These are phyloP conservation scores for Oncopeltus fasciatus DNA, from an alignment of 1,140 invertebrate genomes.

Conservation along the genomic window DNA sequence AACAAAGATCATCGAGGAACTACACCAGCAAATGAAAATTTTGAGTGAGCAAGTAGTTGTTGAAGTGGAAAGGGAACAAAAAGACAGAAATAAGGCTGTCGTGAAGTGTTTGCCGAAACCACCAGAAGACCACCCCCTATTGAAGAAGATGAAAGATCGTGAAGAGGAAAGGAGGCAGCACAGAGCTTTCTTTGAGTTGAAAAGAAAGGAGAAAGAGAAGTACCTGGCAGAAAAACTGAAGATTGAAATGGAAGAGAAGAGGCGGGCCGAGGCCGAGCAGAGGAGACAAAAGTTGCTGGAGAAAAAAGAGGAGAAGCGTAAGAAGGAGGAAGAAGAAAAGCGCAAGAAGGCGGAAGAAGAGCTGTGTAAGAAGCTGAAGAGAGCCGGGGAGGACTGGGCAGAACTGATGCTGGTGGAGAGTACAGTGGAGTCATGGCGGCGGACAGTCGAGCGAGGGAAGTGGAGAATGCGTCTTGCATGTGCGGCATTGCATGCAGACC, in stretches of 20 bases:
- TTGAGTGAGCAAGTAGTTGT: neutral
- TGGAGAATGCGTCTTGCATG: too few species aligned
- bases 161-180: neutral
- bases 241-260: neutral
- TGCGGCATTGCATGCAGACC: too few species aligned
- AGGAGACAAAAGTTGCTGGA: neutral
- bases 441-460: too few species aligned
- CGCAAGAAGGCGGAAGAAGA: neutral
- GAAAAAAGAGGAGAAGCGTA: neutral
- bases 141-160: neutral
- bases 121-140: neutral
- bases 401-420: too few species aligned
- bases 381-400: too few species aligned
- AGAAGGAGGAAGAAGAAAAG: neutral
- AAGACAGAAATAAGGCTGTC: neutral
- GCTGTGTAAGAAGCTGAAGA: neutral
- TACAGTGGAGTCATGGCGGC: too few species aligned
- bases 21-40: neutral
- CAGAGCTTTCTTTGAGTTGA: neutral
- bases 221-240: neutral
- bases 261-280: neutral
- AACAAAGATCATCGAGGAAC: neutral
- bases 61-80: neutral
- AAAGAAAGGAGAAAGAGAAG: neutral
- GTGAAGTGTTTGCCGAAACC: neutral